Conservation (phyloP, 2,797 vertebrate genomes). For the Ptychobarbus kaznakovi region DNA sequence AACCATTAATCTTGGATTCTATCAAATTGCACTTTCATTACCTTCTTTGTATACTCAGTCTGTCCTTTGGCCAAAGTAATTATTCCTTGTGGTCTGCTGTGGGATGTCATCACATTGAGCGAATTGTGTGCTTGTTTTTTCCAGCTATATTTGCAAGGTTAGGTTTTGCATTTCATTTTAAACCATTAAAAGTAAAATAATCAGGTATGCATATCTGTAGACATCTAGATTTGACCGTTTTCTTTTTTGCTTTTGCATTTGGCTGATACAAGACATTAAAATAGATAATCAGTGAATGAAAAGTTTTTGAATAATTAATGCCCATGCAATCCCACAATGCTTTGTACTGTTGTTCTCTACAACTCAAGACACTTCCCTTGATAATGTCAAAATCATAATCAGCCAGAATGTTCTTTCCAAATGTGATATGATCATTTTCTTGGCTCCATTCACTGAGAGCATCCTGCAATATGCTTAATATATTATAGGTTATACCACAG, state of each 20-base stretch:
- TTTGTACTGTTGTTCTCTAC: constrained; percentile 24
- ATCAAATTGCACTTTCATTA: constrained; percentile 14
- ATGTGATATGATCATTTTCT: constrained; percentile 16
- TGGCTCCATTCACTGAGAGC: neutral
- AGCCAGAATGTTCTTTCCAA: neutral
- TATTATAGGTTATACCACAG: constrained; percentile 31
- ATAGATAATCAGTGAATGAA: constrained; percentile 26
- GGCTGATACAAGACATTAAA: constrained; percentile 13
- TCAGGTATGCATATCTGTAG: constrained; percentile 2
- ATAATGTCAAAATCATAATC: constrained; percentile 33
- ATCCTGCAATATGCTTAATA: constrained; percentile 17
- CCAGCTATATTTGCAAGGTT: constrained; percentile 18
- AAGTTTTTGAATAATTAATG: constrained; percentile 9
- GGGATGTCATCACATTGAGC: constrained; percentile 17
- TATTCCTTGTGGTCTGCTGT: constrained; percentile 3
- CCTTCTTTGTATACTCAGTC: neutral
- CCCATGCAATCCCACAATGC: neutral
- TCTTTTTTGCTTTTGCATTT: neutral
- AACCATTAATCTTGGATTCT: constrained; percentile 15
- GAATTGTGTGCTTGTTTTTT: neutral
- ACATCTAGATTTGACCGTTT: constrained; percentile 5
- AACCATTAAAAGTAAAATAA: constrained; percentile 23
- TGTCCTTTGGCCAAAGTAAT: neutral
- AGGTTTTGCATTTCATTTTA: constrained; percentile 12
- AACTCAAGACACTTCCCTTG: constrained; percentile 15